These are phyloP conservation scores for Cyprinella venusta DNA, from an alignment of 2,797 vertebrate genomes.

Conservation along the genomic window DNA sequence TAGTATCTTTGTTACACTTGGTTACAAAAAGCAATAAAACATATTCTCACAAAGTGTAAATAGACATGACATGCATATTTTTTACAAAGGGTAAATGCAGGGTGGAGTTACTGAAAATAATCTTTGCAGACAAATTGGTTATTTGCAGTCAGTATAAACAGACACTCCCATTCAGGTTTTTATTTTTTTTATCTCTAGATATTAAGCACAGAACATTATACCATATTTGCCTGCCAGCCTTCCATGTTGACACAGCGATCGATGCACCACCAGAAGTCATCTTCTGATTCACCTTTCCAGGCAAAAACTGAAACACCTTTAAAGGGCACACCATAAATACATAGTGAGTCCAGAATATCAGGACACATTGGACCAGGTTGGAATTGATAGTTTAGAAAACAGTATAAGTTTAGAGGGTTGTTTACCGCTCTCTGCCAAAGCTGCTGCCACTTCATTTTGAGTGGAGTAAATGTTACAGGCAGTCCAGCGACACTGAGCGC, in stretches of 20 bases:
- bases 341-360: constrained; percentile 1
- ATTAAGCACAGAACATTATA: constrained; percentile 64
- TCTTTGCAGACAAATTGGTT: neutral
- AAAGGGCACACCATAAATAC: constrained; percentile 25
- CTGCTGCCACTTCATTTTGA: constrained; percentile 96
- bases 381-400: neutral
- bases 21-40: neutral
- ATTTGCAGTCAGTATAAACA: neutral
- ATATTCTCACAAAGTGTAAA: neutral
- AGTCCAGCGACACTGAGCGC: constrained; percentile 98
- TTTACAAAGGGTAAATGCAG: neutral
- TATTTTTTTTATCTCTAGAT: neutral
- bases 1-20: neutral
- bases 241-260: constrained; percentile 94
- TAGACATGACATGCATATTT: neutral
- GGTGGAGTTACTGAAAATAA: neutral
- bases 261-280: constrained; percentile 99
- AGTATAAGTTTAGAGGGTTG: constrained; percentile 13
- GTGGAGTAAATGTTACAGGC: constrained; percentile 99
- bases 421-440: constrained; percentile 91
- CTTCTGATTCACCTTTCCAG: constrained; percentile 98
- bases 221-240: constrained; percentile 98
- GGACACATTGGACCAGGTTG: neutral
- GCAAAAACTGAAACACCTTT: constrained; percentile 95
- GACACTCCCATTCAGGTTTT: neutral